Base-by-base conservation (phyloP, 2,797 vertebrate genomes). In the Adelosebastes latens region DNA sequence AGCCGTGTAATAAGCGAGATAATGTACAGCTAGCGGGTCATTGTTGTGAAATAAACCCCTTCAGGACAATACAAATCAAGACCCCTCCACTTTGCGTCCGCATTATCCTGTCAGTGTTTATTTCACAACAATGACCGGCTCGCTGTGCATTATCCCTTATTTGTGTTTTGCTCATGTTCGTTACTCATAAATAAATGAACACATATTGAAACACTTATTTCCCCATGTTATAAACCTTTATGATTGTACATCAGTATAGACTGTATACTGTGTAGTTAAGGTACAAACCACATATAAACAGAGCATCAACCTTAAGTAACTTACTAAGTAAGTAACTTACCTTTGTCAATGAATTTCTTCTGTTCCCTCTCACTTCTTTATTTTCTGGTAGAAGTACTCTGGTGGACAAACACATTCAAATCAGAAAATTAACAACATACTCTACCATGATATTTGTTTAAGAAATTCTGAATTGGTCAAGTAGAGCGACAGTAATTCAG, bases 341-440 rank as follows among this genome's bases (percentile, higher is more conserved):
- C 95, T 95, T 96, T 82, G 94, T 78, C 5, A 81, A 67, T 11
- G 86, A 84, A 76, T 90, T 96, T 78, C 91, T 93, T 86, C 88
- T 88, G 88, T 77, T 93, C 22, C 80, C 93, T 60, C 75, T 86
- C 29, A 79, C 93, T 55, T 95, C 95, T 78, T 82, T 85, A 72
- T 90, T 92, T 80, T 94, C 96, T 90, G 89, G 90, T 61, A 61
- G 67, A 68, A 87, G 73, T 59, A 75, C 72, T 90, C 94, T 94
- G 72, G n/a, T 66, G 77, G 29, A 71, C 13, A 84, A 69, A 84
- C 53, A 73, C 36, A 60, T 42, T 24, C 1, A 76, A 72, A 70
- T 42, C 20, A 69, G 2, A 82, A 63, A 25, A 58, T 52, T 13
- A 63, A 32, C 9, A 29, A 56, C 13, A 69, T 8, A 10, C 1